Conservation (phyloP, 2,888 invertebrate genomes). For the Operophtera brumata region DNA sequence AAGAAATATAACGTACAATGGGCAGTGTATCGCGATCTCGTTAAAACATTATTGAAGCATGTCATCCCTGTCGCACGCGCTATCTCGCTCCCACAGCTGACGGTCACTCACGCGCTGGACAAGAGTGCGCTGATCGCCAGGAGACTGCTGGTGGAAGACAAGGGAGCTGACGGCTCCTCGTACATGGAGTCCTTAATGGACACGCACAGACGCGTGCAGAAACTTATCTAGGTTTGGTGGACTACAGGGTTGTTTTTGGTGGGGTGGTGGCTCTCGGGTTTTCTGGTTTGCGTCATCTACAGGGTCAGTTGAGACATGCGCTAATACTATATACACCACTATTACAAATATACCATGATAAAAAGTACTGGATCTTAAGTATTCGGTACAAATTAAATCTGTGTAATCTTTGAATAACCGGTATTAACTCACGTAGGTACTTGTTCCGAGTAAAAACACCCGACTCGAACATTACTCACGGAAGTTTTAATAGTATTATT, state of each 20-base stretch:
- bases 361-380: no score
- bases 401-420: no score
- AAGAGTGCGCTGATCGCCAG: slow-evolving; percentile 88
- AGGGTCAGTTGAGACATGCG: no score
- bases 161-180: slow-evolving; percentile 88
- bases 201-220: slow-evolving; percentile 95
- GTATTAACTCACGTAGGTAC: no score
- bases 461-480: no score
- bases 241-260: slow-evolving; percentile 46
- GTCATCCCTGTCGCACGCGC: slow-evolving; percentile 16
- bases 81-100: slow-evolving; percentile 47
- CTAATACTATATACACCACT: no score
- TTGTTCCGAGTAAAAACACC: no score
- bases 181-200: slow-evolving; percentile 98
- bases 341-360: no score
- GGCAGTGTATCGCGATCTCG: neutral
- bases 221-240: slow-evolving; percentile 36
- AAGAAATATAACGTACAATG: no score
- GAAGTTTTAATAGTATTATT: no score
- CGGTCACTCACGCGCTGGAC: slow-evolving; percentile 52
- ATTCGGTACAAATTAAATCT: no score
- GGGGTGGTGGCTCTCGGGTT: slow-evolving; percentile 16
- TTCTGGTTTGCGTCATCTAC: slow-evolving; percentile 30
- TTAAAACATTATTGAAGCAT: slow-evolving; percentile 9
- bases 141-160: slow-evolving; percentile 95